Percentiles rank a stretch among this genome's conserved stretches.
phyloP scores from a whole-genome alignment of 2,797 vertebrate species.

The Calcarius lapponicus region DNA sequence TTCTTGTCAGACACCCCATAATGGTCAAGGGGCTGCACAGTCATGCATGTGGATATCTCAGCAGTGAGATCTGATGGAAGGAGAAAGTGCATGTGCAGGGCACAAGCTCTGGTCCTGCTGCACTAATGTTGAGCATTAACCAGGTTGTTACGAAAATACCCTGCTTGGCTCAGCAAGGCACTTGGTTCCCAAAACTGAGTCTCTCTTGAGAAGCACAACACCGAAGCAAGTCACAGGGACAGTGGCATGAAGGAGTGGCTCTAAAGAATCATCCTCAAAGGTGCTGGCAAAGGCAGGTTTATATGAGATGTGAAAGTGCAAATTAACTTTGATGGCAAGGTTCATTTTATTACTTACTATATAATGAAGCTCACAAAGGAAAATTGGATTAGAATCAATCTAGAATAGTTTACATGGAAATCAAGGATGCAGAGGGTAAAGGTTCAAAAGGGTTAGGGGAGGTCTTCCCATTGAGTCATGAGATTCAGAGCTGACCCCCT shows the following conservation, averaged over 20 bases:
- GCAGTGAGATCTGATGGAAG: background rate
- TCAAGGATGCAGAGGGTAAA: rapidly evolving
- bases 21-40: background rate
- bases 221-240: background rate
- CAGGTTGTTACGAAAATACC: background rate
- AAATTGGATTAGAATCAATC: background rate
- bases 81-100: background rate
- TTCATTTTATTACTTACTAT: background rate
- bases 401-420: background rate
- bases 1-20: background rate
- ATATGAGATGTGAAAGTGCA: background rate
- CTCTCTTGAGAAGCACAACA: background rate
- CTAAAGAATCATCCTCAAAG: background rate
- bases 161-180: background rate
- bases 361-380: background rate
- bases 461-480: background rate
- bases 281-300: background rate
- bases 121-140: background rate
- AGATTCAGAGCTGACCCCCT: background rate
- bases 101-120: background rate
- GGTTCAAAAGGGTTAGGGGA: background rate
- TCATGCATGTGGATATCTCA: background rate
- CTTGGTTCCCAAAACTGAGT: rapidly evolving
- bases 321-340: background rate
- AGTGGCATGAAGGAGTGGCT: background rate